Conservation (phyloP, 2,888 invertebrate species). For the Erynnis tages region DNA sequence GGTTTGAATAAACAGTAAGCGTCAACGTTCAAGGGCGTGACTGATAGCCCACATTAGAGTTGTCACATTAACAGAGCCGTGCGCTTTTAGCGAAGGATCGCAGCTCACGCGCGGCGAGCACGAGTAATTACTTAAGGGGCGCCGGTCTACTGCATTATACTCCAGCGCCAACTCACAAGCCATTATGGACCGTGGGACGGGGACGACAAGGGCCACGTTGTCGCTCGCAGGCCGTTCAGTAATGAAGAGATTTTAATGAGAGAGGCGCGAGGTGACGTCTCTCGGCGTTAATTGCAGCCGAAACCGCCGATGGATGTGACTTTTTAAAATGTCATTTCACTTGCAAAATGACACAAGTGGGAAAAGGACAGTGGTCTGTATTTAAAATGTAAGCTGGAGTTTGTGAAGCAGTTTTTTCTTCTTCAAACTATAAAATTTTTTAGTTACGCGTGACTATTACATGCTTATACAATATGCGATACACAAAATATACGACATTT, state of each 20-base stretch:
- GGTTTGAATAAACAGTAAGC: background rate
- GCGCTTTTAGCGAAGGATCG: conserved; percentile 22
- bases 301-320: conserved; percentile 35
- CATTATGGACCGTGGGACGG: background rate
- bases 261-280: conserved; percentile 30
- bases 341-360: background rate
- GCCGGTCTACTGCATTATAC: conserved; percentile 25
- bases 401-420: too few species aligned
- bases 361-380: background rate
- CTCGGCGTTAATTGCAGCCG: conserved; percentile 45
- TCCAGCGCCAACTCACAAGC: background rate
- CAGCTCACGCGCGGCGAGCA: conserved; percentile 22
- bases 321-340: conserved; percentile 4
- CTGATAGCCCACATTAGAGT: conserved; percentile 12
- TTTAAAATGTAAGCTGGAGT: too few species aligned
- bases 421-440: too few species aligned
- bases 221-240: conserved; percentile 2
- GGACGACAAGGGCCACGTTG: background rate
- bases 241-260: conserved; percentile 40
- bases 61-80: conserved; percentile 19
- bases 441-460: too few species aligned
- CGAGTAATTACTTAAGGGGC: conserved; percentile 27
- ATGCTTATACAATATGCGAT: too few species aligned
- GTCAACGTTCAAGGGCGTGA: too few species aligned
- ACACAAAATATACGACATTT: too few species aligned